Base-by-base conservation (phyloP, 2,888 invertebrate species). In the Leucozona laternaria region DNA sequence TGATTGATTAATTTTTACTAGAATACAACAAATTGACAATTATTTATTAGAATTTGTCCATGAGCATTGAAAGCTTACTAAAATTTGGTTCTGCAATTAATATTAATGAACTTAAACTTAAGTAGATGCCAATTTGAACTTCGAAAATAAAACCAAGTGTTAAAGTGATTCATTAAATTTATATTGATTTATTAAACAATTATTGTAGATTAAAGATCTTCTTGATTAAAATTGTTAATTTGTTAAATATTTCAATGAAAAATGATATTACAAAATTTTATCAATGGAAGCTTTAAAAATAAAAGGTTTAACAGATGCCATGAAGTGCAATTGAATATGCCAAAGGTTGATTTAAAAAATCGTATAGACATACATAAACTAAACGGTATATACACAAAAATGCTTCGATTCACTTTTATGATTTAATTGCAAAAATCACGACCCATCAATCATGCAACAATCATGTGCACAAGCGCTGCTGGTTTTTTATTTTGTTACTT, bases 401-500 rank as follows among this genome's bases (percentile, higher is more conserved):
- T 11, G 7, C 17, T 71, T 53, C 79, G 58, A 79, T 79, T 71
- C 53, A 70, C 28, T 82, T 66, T 72, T 55, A 71, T 58, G 79
- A 76, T 84, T 76, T 79, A 76, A 76, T 84, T 84, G 73, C 68
- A 77, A 77, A 50, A 73, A 62, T 81, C 85, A 85, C 85, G 77
- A 80, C 73, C 81, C 80, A 85, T 85, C 85, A 85, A 85, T 85
- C 85, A 85, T 73, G 64, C 68, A 50, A 84, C 68, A 50, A 84
- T 79, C 79, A 75, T 62, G 37, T 37, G 25, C 53, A 55, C 22
- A 58, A 58, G 10, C 22, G 73, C 58, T 79, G 70, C 79, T 37
- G 73, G n/a, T 66, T 53, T 60, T n/a, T 11, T 20, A 0, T 20
- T 34, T 28, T 72, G 45, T 37, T 73, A 58, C 60, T 40, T 73